These are phyloP conservation scores for Ecliptopera silaceata DNA, from an alignment of 2,888 invertebrate genomes.

Conservation along the genomic window DNA sequence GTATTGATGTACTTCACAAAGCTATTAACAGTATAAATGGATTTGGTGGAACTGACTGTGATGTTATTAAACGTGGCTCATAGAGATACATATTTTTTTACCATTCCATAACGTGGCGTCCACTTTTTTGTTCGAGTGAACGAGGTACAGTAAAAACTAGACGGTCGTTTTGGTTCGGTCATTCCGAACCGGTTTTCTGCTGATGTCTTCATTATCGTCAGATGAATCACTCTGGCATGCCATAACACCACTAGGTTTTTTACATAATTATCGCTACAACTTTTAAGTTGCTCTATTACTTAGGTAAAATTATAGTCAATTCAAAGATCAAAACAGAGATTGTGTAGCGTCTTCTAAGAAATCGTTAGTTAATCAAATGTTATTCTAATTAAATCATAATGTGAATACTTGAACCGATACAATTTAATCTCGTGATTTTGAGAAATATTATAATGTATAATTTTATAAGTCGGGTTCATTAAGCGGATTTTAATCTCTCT, in stretches of 20 bases:
- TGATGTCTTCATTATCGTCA: conserved; percentile 74
- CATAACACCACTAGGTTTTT: conserved; percentile 45
- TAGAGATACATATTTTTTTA: too few relatives aligned
- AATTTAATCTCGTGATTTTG: conserved; percentile 48
- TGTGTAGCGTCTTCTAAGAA: conserved; percentile 18
- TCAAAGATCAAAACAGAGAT: conserved; percentile 1
- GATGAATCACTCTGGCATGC: conserved; percentile 61
- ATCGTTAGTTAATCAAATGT: conserved; percentile 22
- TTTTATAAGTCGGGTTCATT: conserved; percentile 67
- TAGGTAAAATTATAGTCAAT: conserved; percentile 22
- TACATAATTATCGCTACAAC: conserved; percentile 17
- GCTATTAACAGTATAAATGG: not conserved
- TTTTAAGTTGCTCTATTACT: not conserved
- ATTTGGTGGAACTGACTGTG: not conserved
- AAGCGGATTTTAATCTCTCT: conserved; percentile 73
- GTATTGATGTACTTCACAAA: not conserved
- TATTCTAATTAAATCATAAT: conserved; percentile 24
- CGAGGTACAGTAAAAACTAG: conserved; percentile 25
- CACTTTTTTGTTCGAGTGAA: conserved; percentile 20
- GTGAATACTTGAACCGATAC: conserved; percentile 27
- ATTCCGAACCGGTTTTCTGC: conserved; percentile 70
- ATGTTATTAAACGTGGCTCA: not conserved
- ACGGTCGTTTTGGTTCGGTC: conserved; percentile 45
- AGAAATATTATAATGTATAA: conserved; percentile 55
- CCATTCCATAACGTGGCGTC: not conserved